phyloP scores from a whole-genome alignment of 2,113 vertebrate genomes.

The Albula glossodonta region DNA sequence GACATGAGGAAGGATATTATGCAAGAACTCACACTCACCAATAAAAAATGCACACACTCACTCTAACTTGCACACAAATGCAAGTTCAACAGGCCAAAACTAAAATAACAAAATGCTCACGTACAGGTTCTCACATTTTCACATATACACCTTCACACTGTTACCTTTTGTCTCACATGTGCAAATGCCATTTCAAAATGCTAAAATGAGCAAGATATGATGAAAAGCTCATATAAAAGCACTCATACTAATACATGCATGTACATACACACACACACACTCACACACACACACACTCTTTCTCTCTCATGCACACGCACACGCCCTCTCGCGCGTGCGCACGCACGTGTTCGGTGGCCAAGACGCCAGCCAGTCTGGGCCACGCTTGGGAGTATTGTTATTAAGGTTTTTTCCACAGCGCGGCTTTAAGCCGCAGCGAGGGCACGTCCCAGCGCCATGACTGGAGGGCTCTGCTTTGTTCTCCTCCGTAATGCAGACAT shows the following conservation, averaged over 20 bases:
- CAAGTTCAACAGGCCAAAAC: no score
- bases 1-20: no score
- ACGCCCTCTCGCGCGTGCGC: conserved; percentile 8
- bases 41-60: no score
- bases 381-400: conserved; percentile 62
- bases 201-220: no score
- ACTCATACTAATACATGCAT: not conserved
- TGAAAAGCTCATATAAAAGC: not conserved
- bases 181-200: no score
- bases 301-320: not conserved
- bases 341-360: conserved; percentile 39
- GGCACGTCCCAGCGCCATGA: conserved; percentile 69
- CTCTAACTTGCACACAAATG: no score
- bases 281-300: not conserved
- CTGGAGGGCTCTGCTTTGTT: conserved; percentile 75
- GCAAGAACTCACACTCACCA: no score
- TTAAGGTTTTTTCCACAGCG: conserved; percentile 57
- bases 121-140: not conserved
- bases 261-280: not conserved
- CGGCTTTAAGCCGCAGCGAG: conserved; percentile 57
- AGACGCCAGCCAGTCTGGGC: conserved; percentile 74
- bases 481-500: conserved; percentile 62
- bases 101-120: no score
- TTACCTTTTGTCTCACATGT: no score
- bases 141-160: no score